phyloP scores from a whole-genome alignment of 2,113 vertebrate species.

The Ictalurus furcatus region DNA sequence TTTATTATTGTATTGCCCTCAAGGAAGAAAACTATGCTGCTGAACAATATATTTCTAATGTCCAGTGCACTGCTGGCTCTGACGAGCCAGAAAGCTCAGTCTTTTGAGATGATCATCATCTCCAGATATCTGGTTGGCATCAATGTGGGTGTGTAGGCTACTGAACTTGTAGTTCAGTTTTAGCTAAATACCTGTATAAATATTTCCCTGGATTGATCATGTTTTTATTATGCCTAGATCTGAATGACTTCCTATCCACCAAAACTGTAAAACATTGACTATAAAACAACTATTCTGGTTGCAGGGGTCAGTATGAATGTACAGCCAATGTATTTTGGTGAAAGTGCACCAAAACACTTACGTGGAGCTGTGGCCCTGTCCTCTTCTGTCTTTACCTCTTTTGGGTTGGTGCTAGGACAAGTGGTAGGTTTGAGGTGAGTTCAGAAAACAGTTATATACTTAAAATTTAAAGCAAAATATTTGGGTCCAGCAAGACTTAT shows the following conservation, averaged over 20 bases:
- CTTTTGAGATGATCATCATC: constrained; percentile 89
- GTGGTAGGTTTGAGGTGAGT: constrained; percentile 82
- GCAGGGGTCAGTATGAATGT: constrained; percentile 89
- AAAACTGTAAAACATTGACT: not conserved
- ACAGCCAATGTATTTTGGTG: constrained; percentile 92
- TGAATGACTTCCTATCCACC: not conserved
- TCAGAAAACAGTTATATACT: not conserved
- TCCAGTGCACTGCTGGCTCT: constrained; percentile 74
- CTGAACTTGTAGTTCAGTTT: not conserved
- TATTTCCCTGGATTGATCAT: not conserved
- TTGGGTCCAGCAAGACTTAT: not conserved
- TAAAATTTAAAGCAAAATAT: not conserved
- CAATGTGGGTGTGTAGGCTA: constrained; percentile 75
- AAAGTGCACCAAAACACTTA: constrained; percentile 84
- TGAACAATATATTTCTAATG: constrained; percentile 85
- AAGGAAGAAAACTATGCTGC: constrained; percentile 88
- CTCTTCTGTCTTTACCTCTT: constrained; percentile 82
- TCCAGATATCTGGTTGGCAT: constrained; percentile 82
- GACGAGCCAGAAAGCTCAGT: constrained; percentile 76
- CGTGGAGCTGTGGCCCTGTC: constrained; percentile 82
- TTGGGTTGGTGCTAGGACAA: constrained; percentile 85
- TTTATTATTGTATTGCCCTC: constrained; percentile 22
- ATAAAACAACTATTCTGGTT: constrained; percentile 31
- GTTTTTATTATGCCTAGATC: not conserved
- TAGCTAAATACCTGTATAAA: not conserved